Base-by-base conservation (phyloP, 1,140 invertebrate species). In the Macrocentrus cingulum region DNA sequence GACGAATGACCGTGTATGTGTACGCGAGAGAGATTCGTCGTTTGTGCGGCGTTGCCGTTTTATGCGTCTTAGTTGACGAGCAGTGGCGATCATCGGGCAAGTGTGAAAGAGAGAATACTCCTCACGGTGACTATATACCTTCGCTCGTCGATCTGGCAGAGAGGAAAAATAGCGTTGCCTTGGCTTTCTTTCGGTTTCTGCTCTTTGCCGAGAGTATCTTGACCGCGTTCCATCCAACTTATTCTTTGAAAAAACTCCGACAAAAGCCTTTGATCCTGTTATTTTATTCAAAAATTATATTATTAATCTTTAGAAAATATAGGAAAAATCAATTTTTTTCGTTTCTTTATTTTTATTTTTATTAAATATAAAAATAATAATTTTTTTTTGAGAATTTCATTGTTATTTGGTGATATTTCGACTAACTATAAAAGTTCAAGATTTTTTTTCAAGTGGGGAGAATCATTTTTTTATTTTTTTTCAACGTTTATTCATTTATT, bases 111-210 rank as follows among this genome's bases (percentile, higher is more conserved):
- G 46, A 39, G 37, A 50, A 39, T 15, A 39, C 36, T 15, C 8
- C 36, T 39, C 9, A 22, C 20, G 19, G 29, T 39, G 18, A 22
- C 39, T 19, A 13, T 54, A 42, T 22, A 23, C 58, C 51, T 58
- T 62, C n/a, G n/a, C n/a, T 62, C 61, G 46, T 51, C 22, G 56
- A 41, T 51, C 37, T 51, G 56, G 36, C 65, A 59, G 36, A 39
- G 59, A 57, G 61, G 68, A 70, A 72, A 75, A 74, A 74, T 75
- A 75, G 66, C 70, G 65, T 72, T 70, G 67, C 71, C 69, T 75
- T 73, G 70, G 66, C 70, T 72, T 64, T 71, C 69, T 75, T 70
- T 70, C 63, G 57, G 61, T 61, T 62, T 22, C 16, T 9, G 51
- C 13, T 25, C 32, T 51, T 36, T 51, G 25, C 29, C 49, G 36